Base-by-base conservation (phyloP, 2,888 invertebrate species). In the Himalopsyche anomala region DNA sequence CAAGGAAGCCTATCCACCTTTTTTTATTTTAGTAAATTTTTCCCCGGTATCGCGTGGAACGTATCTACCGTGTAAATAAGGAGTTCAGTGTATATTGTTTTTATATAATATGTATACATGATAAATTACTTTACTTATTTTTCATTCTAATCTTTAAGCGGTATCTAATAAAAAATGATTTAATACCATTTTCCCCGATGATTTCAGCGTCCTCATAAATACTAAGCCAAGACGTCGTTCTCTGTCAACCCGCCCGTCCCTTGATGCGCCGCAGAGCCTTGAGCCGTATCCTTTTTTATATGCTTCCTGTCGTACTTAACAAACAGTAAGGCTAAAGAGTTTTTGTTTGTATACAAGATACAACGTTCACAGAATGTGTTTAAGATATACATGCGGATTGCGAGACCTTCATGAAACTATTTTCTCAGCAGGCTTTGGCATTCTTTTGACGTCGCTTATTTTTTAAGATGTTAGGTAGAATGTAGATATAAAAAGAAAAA, bases 281-380 rank as follows among this genome's bases (percentile, higher is more conserved):
- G 74, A 36, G 74, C 74, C 74, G 74, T 74, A 74, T 38, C 38
- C 51, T 74, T 74, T 56, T 74, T 74, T 74, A 74, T 74, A 74
- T 38, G 8, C 74, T 36, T 28, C 62, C 74, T 74, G 36, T 74
- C 74, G 74, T 74, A 74, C 36, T 74, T 74, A 74, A 74, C 74
- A 74, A 74, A 74, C 74, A 74, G 28, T 38, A 19, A 12, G 74
- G 74, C 19, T 74, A 11, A 74, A 74, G 74, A 74, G 74, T 74
- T 74, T 74, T 74, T 74, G 74, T 74, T 74, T 15, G 74, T 12
- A 36, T 74, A 74, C 74, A 74, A 74, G 36, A 36, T 74, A 74
- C 74, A 74, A 74, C 74, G 74, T 19, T 74, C 38, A 74, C 36
- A 74, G 74, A 74, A 74, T 74, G 74, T 74, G 74, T 74, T 74